These are phyloP conservation scores for Mohoua ochrocephala DNA, from an alignment of 2,113 vertebrate species.

Conservation along the genomic window DNA sequence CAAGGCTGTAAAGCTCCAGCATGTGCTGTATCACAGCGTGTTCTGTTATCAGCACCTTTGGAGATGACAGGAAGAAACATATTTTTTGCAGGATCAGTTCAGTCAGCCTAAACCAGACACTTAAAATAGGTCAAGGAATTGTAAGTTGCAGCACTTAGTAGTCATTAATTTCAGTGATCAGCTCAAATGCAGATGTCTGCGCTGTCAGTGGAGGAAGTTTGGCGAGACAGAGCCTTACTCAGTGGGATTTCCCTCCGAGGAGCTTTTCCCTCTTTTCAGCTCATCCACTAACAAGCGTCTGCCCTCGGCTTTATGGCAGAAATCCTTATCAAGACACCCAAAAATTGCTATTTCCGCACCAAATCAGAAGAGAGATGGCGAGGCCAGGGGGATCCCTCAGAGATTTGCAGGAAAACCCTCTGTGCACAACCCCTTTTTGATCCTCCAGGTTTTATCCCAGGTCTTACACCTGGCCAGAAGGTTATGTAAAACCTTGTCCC, in stretches of 20 bases:
- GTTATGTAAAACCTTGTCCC: neutral
- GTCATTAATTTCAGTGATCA: neutral
- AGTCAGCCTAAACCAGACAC: neutral
- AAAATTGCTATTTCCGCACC: neutral
- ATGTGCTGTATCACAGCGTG: neutral
- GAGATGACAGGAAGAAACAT: neutral
- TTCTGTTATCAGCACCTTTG: neutral
- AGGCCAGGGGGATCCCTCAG: rapidly evolving
- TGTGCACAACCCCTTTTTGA: neutral
- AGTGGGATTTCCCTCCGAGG: neutral
- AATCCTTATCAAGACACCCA: neutral
- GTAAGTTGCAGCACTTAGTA: neutral
- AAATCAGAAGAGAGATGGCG: neutral
- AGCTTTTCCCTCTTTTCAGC: neutral
- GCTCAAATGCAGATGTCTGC: neutral
- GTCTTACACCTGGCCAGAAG: neutral
- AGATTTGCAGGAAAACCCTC: neutral
- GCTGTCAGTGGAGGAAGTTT: neutral
- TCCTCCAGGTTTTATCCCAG: neutral
- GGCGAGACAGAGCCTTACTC: neutral
- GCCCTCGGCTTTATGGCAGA: neutral
- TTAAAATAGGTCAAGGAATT: neutral
- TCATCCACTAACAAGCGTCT: neutral
- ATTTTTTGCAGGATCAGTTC: neutral
- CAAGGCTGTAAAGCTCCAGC: neutral